Evolutionary conservation across 2,113 vertebrate species (phyloP), one percentile per base, ranked within the genome.

Genomic region (Neolamprologus kungweensis): DNA sequence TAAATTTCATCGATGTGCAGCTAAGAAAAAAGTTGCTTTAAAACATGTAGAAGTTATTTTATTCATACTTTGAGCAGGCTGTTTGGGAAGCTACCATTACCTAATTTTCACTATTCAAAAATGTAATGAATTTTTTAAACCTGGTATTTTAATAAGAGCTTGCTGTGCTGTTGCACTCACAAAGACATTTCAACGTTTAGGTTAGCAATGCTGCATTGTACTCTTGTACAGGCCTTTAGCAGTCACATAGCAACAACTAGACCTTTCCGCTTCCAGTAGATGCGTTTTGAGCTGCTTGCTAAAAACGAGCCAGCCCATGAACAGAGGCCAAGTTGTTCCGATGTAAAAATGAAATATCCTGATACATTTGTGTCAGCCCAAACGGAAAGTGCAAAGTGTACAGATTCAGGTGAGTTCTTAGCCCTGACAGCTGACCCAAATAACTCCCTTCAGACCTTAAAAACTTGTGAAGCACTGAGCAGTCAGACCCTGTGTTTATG

Each of bases 221-320:
- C 55, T 90, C 58, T 40, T 37, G 50, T 65, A 45, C 87, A 78
- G n/a, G 71, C 58, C 80, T 28, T 53, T 45, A 40, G 16, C 83
- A 19, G 90, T 94, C 19, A 85, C 94, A 80, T 93, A 90, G 93
- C 90, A 94, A 94, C 90, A 89, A 78, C 40, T 11, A 6, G 42
- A 47, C 37, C 60, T 73, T 54, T 73, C 58, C 7, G 7, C 40
- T 23, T 17, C 71, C 80, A 9, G 16, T 57, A 40, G 42, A 85
- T 40, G 75, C 14, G 45, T 84, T 85, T 50, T 65, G 63, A 33
- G 88, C 37, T 57, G 84, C 85, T 51, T 78, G 82, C 81, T 82
- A 73, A 84, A 82, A 81, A 60, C 2, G 2, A 86, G 79, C 23
- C 79, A n/a, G 63, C 55, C 80, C 13, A 1, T 63, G 50, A 60